Conservation (phyloP, 1,140 invertebrate species). For the Diorhabda carinulata region DNA sequence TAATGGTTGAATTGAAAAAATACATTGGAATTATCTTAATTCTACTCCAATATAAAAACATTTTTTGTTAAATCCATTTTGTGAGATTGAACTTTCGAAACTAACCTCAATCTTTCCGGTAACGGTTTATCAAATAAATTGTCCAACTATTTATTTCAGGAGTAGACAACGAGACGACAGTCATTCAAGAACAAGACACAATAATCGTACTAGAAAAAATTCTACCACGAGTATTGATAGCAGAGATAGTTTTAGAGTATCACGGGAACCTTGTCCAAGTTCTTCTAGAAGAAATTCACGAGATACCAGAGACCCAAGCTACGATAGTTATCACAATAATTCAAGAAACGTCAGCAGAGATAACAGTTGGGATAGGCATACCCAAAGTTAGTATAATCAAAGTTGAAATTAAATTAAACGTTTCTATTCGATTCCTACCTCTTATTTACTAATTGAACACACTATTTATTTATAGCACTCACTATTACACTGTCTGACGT, state of each 20-base stretch:
- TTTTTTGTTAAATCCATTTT: no score
- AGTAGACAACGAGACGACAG: slow-evolving; percentile 18
- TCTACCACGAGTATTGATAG: slow-evolving; percentile 30
- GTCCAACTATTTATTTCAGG: slow-evolving; percentile 12
- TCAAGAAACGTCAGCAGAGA: slow-evolving; percentile 40
- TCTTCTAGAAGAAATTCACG: slow-evolving; percentile 19
- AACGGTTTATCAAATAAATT: no score
- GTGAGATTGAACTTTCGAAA: no score
- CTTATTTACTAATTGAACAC: no score
- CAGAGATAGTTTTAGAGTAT: slow-evolving; percentile 37
- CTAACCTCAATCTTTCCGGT: no score
- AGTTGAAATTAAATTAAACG: background rate
- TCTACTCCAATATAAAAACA: no score
- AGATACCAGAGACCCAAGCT: slow-evolving; percentile 35
- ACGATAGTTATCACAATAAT: slow-evolving; percentile 34
- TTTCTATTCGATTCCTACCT: no score
- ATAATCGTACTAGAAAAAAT: slow-evolving; percentile 16
- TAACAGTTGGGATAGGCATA: slow-evolving; percentile 40
- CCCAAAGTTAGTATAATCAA: slow-evolving; percentile 17
- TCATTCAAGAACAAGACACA: background rate
- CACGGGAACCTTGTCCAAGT: slow-evolving; percentile 27
- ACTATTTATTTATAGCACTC: no score
- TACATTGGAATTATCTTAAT: no score
- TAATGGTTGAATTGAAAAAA: no score
- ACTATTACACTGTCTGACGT: no score